Conservation (phyloP, 2,797 vertebrate species). For the Tapirus indicus region DNA sequence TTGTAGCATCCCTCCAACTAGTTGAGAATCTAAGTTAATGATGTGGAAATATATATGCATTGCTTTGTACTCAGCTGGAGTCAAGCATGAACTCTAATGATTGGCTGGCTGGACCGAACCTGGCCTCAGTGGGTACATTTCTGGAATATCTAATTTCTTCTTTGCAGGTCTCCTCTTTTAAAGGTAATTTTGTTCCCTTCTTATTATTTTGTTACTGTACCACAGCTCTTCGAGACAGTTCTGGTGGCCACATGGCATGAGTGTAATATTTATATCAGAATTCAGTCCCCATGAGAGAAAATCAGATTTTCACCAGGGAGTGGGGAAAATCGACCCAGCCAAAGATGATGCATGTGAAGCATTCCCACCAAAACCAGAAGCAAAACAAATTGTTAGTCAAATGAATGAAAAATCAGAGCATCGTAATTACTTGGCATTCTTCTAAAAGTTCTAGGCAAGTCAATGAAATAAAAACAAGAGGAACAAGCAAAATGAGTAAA, state of each 20-base stretch:
- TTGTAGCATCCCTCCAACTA: constrained; percentile 4
- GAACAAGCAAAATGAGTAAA: not conserved
- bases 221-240: not conserved
- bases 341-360: fast-evolving
- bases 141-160: not conserved
- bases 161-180: not conserved
- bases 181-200: not conserved
- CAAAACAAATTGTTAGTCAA: not conserved
- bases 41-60: not conserved
- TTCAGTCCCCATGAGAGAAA: not conserved
- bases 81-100: not conserved
- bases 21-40: constrained; percentile 55
- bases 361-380: not conserved
- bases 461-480: constrained; percentile 9
- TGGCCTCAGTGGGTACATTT: not conserved
- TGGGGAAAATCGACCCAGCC: not conserved
- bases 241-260: not conserved
- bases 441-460: constrained; percentile 14
- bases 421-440: not conserved
- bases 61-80: constrained; percentile 8
- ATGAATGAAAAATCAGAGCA: not conserved
- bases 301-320: not conserved
- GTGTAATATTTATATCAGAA: not conserved
- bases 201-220: not conserved
- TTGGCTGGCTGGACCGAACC: not conserved